Evolutionary conservation across 2,888 invertebrate species (phyloP), one percentile per base, ranked within the genome.

Genomic region (Drosophila prostipennis): DNA sequence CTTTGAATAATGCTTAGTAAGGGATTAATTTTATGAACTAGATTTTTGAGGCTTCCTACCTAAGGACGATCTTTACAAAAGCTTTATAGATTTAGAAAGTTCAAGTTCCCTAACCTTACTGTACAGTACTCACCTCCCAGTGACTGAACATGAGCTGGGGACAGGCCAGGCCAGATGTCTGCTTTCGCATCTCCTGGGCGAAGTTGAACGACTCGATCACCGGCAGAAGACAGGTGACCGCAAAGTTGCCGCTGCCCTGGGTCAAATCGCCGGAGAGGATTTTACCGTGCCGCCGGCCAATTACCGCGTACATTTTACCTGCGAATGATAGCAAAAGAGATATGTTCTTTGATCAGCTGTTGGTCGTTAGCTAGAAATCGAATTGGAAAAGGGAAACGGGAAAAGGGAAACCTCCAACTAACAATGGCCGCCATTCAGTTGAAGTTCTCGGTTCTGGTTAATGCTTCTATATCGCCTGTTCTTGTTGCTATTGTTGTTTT

Each of bases 201-300:
- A 99, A 97, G 82, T 96, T 96, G 92, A 98, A 98, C 91, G 99
- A 99, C 93, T 99, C 99, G 6, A 98, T 95, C 29, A 99, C 98
- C 0, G 99, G 99, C 89, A 99, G 93, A 74, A 96, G 94, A 2
- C 99, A 98, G 67, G 95, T 94, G 32, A 99, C 97, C 71, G 95
- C 94, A 93, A 99, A 99, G 71, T 96, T 95, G 53, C 96, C 96
- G 45, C 98, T 98, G 43, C 98, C 98, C 89, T 98, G 96, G 84
- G 96, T 96, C 93, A 98, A 94, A 90, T 99, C 98, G 67, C 98
- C 97, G 67, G 95, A 95, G 23, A 98, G 92, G 16, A 99, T 95
- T 63, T 96, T 95, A 0, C 99, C 99, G 89, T 97, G 96, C 40
- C 98, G 94, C 69, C 96, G 95, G 8, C 96, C 96, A 78, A 99